Conservation (phyloP, 1,140 invertebrate genomes). For the Muscidifurax raptorellus region DNA sequence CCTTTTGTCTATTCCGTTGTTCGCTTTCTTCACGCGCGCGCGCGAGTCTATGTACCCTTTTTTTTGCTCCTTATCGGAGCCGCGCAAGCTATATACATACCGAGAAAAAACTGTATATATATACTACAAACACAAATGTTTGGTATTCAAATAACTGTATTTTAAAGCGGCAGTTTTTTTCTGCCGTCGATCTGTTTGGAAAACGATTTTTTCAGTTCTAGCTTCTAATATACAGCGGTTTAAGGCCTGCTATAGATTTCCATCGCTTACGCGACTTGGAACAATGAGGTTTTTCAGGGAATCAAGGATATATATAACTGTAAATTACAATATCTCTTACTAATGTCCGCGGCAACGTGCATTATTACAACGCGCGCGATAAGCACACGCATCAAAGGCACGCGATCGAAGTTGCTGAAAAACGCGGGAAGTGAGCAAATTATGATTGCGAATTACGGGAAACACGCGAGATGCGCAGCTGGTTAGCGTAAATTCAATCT, state of each 20-base stretch:
- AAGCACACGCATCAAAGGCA: not conserved
- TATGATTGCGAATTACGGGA: conserved; percentile 3
- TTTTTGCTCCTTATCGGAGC: not conserved
- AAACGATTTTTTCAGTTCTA: not conserved
- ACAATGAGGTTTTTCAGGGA: too few relatives aligned
- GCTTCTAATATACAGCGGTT: too few relatives aligned
- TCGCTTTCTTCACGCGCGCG: not conserved
- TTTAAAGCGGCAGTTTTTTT: not conserved
- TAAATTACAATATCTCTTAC: not conserved
- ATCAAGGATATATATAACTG: too few relatives aligned
- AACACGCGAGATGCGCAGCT: not conserved
- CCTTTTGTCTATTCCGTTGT: conserved; percentile 3
- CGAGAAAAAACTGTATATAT: not conserved
- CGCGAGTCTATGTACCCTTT: not conserved
- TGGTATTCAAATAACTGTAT: not conserved
- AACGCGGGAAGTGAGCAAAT: conserved; percentile 1
- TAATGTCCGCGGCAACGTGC: too few relatives aligned
- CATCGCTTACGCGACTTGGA: too few relatives aligned
- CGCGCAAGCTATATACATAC: not conserved
- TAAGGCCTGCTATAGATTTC: too few relatives aligned
- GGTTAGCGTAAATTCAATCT: too few relatives aligned
- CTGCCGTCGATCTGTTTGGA: not conserved
- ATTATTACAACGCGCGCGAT: not conserved
- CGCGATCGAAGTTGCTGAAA: not conserved
- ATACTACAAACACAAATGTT: not conserved